Percentiles rank a stretch among this genome's conserved stretches.
phyloP scores from a whole-genome alignment of 2,888 invertebrate species.

The Portevinia maculata region DNA sequence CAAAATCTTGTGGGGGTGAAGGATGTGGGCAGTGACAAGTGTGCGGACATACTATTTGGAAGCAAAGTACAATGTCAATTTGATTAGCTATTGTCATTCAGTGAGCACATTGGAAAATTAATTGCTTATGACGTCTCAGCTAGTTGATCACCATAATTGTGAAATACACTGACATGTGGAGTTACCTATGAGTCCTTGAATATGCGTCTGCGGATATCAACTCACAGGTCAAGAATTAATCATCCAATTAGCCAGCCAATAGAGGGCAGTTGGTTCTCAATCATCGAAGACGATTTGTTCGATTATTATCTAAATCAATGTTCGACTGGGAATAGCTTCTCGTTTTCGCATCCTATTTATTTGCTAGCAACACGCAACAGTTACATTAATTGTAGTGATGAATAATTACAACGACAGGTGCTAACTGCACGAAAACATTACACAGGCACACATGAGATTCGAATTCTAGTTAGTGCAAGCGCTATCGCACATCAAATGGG shows the following conservation, averaged over 20 bases:
- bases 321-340: constrained; percentile 38
- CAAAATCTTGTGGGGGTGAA: constrained; percentile 49
- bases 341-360: constrained; percentile 39
- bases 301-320: constrained; percentile 69
- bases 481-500: constrained; percentile 27
- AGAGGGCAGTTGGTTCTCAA: constrained; percentile 27
- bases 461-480: constrained; percentile 20
- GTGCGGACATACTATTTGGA: constrained; percentile 6
- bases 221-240: too few species aligned
- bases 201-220: constrained; percentile 34
- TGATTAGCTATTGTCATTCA: constrained; percentile 72
- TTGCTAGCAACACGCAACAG: constrained; percentile 60
- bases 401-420: constrained; percentile 64
- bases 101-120: constrained; percentile 58
- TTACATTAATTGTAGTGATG: constrained; percentile 62
- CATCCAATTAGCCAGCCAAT: constrained; percentile 68
- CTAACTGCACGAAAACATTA: constrained; percentile 46
- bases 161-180: too few species aligned
- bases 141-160: too few species aligned
- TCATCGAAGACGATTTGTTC: constrained; percentile 56
- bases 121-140: constrained; percentile 39
- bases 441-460: constrained; percentile 45
- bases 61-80: constrained; percentile 53
- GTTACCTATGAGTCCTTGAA: too few species aligned
- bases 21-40: constrained; percentile 37